Conservation (phyloP, 1,140 invertebrate genomes). For the Aphis gossypii region DNA sequence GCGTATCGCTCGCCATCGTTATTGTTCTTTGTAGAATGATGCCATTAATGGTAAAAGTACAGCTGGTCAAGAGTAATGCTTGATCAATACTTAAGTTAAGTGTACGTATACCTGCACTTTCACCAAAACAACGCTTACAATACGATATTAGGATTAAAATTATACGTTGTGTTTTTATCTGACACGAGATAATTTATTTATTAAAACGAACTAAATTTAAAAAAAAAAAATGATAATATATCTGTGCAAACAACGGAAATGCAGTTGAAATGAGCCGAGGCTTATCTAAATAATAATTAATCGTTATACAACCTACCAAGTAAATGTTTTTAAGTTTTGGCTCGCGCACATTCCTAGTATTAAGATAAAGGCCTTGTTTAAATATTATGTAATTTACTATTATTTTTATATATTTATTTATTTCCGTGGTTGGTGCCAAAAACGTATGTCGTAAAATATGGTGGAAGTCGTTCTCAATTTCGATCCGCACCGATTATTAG, state of each 20-base stretch:
- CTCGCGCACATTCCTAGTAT: neutral
- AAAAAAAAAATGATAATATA: neutral
- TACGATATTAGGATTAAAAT: neutral
- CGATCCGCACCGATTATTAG: slow-evolving; percentile 53
- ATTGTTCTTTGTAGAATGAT: neutral
- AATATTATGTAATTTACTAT: neutral
- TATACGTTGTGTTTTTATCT: neutral
- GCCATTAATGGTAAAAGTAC: neutral
- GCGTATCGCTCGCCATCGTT: neutral
- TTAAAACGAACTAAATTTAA: neutral
- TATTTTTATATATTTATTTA: slow-evolving; percentile 16
- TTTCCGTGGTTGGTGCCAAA: neutral
- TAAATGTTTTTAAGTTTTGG: neutral
- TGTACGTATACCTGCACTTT: neutral
- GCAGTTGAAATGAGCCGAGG: neutral
- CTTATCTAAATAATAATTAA: neutral
- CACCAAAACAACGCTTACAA: neutral
- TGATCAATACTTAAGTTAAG: neutral
- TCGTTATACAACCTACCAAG: neutral
- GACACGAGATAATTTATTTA: neutral
- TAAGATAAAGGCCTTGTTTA: slow-evolving; percentile 7
- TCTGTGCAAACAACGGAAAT: neutral
- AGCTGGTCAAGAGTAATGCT: neutral
- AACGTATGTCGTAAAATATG: slow-evolving; percentile 9
- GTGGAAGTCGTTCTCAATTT: slow-evolving; percentile 9